These are phyloP conservation scores for Pagetopsis macropterus DNA, from an alignment of 2,797 vertebrate genomes.

Conservation along the genomic window DNA sequence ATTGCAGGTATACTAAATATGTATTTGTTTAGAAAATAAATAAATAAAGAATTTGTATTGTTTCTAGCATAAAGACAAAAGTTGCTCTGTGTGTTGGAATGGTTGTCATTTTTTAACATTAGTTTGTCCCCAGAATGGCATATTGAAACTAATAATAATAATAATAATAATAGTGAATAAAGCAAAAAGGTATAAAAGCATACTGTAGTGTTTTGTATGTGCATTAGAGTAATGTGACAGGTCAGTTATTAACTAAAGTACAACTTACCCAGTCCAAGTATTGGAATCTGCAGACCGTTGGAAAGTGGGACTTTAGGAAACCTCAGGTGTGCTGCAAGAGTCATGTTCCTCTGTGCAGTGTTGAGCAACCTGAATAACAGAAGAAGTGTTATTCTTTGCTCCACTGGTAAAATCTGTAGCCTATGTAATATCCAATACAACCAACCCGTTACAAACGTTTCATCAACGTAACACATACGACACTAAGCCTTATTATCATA, in stretches of 20 bases:
- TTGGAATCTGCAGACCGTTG: constrained; percentile 78
- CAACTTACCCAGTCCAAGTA: constrained; percentile 75
- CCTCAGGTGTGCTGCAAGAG: constrained; percentile 21
- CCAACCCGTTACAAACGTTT: background rate
- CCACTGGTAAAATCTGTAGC: background rate
- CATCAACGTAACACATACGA: background rate
- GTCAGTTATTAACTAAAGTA: background rate
- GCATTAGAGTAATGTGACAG: background rate
- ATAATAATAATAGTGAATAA: background rate
- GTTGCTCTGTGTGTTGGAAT: too few species aligned
- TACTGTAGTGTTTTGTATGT: background rate
- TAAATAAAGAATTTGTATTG: too few species aligned
- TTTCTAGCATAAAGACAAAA: too few species aligned
- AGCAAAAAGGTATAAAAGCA: background rate
- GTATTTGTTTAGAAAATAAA: too few species aligned
- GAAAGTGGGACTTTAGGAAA: constrained; percentile 77
- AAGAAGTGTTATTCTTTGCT: background rate
- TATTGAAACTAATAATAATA: background rate
- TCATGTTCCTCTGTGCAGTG: constrained; percentile 28
- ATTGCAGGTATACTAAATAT: background rate
- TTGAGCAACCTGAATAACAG: background rate
- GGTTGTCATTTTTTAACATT: background rate
- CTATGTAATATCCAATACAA: background rate
- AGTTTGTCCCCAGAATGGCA: background rate
- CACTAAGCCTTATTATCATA: background rate